These are phyloP conservation scores for Eleutherodactylus coqui DNA, from an alignment of 2,797 vertebrate species.

Conservation along the genomic window DNA sequence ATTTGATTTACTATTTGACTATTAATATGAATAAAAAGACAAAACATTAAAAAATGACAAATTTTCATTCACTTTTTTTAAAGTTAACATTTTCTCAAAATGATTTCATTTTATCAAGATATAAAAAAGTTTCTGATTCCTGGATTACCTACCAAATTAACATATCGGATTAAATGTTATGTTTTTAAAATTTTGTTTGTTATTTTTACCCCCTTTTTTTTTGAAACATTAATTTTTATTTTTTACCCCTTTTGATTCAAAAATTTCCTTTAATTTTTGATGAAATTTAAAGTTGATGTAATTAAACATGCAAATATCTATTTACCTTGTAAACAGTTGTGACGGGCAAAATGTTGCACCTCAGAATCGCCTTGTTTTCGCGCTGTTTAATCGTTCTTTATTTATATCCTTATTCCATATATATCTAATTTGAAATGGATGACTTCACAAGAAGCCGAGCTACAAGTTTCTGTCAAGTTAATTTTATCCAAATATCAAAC, in stretches of 20 bases:
- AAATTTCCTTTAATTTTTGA: background rate
- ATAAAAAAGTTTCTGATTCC: background rate
- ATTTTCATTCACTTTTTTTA: background rate
- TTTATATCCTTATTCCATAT: conserved; percentile 35
- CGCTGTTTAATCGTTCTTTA: background rate
- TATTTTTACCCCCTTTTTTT: background rate
- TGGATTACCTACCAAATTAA: background rate
- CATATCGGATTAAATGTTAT: background rate
- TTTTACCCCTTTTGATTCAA: background rate
- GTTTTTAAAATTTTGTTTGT: background rate
- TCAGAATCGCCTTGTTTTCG: background rate
- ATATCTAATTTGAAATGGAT: conserved; percentile 40
- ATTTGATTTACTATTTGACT: background rate
- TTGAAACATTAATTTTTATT: too few species aligned
- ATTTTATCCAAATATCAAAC: conserved; percentile 46
- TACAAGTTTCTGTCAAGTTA: conserved; percentile 32
- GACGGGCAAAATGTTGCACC: background rate
- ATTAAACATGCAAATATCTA: background rate
- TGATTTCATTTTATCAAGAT: background rate
- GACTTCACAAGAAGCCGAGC: conserved; percentile 28
- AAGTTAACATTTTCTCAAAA: background rate
- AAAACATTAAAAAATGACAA: background rate
- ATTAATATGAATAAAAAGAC: background rate
- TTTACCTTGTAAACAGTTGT: conserved; percentile 10
- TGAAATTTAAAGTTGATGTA: background rate